Base-by-base conservation (phyloP, 2,797 vertebrate species). In the Eurystomus glaucurus region DNA sequence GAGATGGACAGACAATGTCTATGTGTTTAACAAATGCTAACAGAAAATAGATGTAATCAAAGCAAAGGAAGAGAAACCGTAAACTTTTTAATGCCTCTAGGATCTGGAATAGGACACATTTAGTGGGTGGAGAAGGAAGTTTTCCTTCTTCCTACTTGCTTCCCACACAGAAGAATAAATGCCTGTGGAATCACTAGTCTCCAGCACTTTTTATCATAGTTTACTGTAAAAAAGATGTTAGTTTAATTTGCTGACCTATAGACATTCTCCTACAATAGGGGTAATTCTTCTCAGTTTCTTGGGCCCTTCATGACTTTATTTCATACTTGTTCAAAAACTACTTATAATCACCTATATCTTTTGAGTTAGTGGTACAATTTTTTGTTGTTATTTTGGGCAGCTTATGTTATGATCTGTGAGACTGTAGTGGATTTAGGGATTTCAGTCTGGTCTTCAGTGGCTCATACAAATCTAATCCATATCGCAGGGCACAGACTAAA, bases 381-480 rank as follows among this genome's bases (percentile, higher is more conserved):
- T 60, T 80, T 71, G 28, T 54, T 90, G 65, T 51, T 92, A 57
- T 96, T 95, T 86, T 81, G 46, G 46, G 37, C 74, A 84, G 72
- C 61, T 93, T 90, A 79, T 29, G 8, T 84, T 94, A 72, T 90
- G 88, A 94, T 72, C 69, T 84, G 90, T 75, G 83, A 92, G 85
- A 57, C 88, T 86, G 43, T 31, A 31, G 11, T 28, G 58, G 77
- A 95, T 96, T 90, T 94, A 81, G 65, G 79, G 85, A 76, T 93
- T 91, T 92, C 69, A 54, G 29, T 81, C 86, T 11, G 8, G 72
- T 90, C 74, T 93, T 94, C 22, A 94, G 70, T 72, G 79, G 74
- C 82, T 81, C 85, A 72, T 52, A 78, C 85, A 88, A 95, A 90
- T 65, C 58, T 80, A 75, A 84, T 65, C 71, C 46, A 37, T 28